phyloP scores from a whole-genome alignment of 2,888 invertebrate genomes.

The Dinocampus coccinellae region DNA sequence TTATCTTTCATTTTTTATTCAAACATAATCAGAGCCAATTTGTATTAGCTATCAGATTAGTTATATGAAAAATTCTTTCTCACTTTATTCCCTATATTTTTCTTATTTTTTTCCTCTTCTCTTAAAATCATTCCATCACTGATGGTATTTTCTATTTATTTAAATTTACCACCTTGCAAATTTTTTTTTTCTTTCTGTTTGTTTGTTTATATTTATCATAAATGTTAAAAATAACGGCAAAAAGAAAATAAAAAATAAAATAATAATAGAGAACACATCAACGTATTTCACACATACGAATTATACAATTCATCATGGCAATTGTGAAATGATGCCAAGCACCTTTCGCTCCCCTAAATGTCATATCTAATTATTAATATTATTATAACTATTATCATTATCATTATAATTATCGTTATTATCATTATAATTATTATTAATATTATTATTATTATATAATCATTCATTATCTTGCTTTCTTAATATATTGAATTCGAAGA shows the following conservation, averaged over 20 bases:
- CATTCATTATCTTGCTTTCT: background rate
- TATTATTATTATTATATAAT: background rate
- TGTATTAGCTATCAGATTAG: slow-evolving; percentile 22
- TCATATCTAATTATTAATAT: too few relatives aligned
- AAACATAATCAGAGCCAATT: slow-evolving; percentile 28
- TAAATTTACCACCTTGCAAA: too few relatives aligned
- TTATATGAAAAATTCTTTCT: background rate
- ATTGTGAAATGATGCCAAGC: slow-evolving; percentile 21
- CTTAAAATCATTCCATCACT: background rate
- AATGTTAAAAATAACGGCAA: slow-evolving; percentile 23
- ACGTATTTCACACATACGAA: slow-evolving; percentile 28
- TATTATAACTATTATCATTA: too few relatives aligned
- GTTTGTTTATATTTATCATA: background rate
- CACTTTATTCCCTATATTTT: background rate
- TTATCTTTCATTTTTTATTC: slow-evolving; percentile 18
- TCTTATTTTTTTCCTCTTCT: background rate
- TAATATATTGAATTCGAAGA: background rate
- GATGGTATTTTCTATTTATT: too few relatives aligned
- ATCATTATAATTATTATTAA: too few relatives aligned
- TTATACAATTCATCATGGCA: slow-evolving; percentile 25
- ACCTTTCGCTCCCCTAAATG: slow-evolving; percentile 6
- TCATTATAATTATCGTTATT: too few relatives aligned
- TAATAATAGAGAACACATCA: slow-evolving; percentile 26
- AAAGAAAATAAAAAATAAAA: slow-evolving; percentile 24
- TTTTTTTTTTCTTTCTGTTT: background rate